Conservation (phyloP, 2,113 vertebrate species). For the Odobenus rosmarus region DNA sequence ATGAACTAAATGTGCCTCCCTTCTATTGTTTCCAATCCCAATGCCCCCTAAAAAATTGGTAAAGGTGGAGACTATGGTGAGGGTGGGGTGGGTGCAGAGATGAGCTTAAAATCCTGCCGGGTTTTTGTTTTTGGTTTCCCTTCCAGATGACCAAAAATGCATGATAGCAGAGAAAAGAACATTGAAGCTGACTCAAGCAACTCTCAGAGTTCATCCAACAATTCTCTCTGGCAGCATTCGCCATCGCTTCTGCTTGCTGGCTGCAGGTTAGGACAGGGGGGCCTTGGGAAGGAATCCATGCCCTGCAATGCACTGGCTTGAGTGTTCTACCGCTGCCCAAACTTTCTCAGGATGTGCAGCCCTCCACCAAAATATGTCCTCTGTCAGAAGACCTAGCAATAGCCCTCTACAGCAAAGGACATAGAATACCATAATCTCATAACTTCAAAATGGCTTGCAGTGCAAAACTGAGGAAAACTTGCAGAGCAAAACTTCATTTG, state of each 20-base stretch:
- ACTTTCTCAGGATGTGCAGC: neutral
- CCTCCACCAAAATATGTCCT: neutral
- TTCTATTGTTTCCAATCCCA: neutral
- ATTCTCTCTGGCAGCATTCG: rapidly evolving
- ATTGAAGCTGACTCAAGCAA: neutral
- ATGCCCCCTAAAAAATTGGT: neutral
- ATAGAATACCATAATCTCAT: neutral
- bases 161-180: neutral
- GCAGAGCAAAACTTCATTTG: neutral
- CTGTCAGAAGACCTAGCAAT: neutral
- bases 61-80: too few relatives aligned
- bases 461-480: neutral
- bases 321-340: neutral
- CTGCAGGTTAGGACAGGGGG: rapidly evolving
- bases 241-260: rapidly evolving
- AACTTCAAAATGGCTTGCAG: neutral
- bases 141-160: neutral
- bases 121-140: neutral
- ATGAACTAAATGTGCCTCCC: neutral
- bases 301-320: rapidly evolving
- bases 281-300: rapidly evolving
- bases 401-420: neutral
- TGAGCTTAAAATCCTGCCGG: neutral
- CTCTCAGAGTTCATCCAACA: neutral
- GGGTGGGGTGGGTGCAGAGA: rapidly evolving